Conservation (phyloP, 2,888 invertebrate species). For the Cheilosia impressa region DNA sequence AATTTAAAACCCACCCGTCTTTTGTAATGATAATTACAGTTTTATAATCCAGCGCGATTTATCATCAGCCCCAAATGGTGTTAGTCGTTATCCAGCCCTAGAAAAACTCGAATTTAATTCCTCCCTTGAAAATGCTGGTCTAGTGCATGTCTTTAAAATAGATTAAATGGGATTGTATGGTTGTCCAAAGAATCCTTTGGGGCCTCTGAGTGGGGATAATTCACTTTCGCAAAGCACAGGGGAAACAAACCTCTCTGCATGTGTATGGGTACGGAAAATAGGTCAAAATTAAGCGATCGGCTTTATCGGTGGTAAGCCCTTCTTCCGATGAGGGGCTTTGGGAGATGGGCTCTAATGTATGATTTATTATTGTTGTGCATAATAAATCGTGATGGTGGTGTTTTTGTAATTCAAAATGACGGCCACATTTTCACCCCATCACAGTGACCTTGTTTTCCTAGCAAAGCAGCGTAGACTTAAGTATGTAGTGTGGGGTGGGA, state of each 20-base stretch:
- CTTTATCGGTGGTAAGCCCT: neutral
- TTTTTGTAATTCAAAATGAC: neutral
- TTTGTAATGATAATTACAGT: slow-evolving; percentile 55
- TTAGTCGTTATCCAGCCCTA: no score
- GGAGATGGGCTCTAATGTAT: neutral
- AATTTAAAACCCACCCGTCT: no score
- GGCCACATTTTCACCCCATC: slow-evolving; percentile 7
- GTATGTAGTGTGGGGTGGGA: neutral
- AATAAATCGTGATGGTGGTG: slow-evolving; percentile 32
- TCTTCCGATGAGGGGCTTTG: neutral
- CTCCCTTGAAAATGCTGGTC: neutral
- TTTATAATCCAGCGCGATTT: slow-evolving; percentile 28
- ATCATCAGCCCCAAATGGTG: slow-evolving; percentile 1
- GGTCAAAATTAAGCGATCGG: slow-evolving; percentile 20
- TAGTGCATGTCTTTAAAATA: slow-evolving; percentile 30
- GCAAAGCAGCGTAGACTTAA: slow-evolving; percentile 1
- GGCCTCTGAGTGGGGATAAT: neutral
- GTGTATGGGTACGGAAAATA: neutral
- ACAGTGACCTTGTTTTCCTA: slow-evolving; percentile 37
- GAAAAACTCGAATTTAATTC: neutral
- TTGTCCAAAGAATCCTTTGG: slow-evolving; percentile 23
- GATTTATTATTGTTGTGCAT: slow-evolving; percentile 46
- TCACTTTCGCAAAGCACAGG: slow-evolving; percentile 10
- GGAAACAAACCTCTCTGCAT: neutral
- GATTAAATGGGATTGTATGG: slow-evolving; percentile 33